phyloP scores from a whole-genome alignment of 2,113 vertebrate genomes.

The Alligator mississippiensis region DNA sequence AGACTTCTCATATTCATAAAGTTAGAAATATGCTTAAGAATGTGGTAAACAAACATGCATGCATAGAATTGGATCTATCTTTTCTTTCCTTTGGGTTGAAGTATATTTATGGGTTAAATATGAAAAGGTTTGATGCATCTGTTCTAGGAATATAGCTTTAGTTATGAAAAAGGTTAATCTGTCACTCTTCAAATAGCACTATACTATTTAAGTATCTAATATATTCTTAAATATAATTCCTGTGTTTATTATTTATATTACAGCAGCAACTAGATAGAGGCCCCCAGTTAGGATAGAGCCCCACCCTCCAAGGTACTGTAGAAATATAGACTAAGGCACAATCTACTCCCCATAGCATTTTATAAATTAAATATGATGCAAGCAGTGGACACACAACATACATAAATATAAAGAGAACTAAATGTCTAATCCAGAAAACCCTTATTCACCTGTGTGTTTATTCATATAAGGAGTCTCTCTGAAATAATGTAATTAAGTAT shows the following conservation, averaged over 20 bases:
- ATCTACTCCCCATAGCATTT: too few species aligned
- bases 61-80: rapidly evolving
- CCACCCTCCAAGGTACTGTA: too few species aligned
- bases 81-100: background rate
- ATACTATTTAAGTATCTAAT: rapidly evolving
- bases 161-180: background rate
- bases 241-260: background rate
- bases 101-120: background rate
- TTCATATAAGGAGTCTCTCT: background rate
- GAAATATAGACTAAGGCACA: rapidly evolving
- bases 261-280: background rate
- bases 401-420: too few species aligned
- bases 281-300: background rate
- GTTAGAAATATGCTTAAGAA: background rate
- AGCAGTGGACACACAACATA: too few species aligned
- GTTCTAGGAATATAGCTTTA: background rate
- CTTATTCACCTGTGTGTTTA: too few species aligned
- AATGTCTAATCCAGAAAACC: rapidly evolving
- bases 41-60: background rate
- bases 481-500: background rate
- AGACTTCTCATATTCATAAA: background rate
- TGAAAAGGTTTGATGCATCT: rapidly evolving
- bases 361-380: background rate
- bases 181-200: too few species aligned
- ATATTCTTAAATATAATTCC: too few species aligned